Evolutionary conservation across 2,888 invertebrate species (phyloP), one percentile per base, ranked within the genome.

Genomic region (Ormyrus pomaceus): DNA sequence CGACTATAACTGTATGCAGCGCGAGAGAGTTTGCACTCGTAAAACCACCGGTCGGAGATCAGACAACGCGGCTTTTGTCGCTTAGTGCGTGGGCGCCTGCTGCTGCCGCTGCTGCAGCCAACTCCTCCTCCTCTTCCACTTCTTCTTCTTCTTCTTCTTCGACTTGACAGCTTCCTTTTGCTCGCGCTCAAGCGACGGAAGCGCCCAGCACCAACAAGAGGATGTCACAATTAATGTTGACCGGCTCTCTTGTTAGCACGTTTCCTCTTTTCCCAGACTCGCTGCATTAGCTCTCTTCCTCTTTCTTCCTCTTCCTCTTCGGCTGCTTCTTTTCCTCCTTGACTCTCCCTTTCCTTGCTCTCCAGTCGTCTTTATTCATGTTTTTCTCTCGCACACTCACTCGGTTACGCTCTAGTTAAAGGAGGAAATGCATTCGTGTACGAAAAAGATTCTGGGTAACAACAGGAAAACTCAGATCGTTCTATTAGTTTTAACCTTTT

Each of bases 171-270:
- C 6, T 71, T 71, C 51, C 59, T 71, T 71, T 61, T 50, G 58
- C 34, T 34, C 34, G 6, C 11, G 48, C 50, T 3, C 48, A 6
- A 46, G 75, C 34, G 55, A 66, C 85, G 84, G 83, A 85, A 84
- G 81, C 83, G 79, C 73, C 73, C 83, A 82, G 82, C 84, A 86
- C 85, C 87, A 87, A 86, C 86, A 84, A 85, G 87, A 89, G 90
- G 89, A 90, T 89, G 90, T 88, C 86, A 88, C 89, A 89, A 90
- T 89, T 90, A 89, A 88, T 87, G 87, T 84, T 87, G 89, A 88
- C 88, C 88, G 86, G 85, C 85, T 85, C 88, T 89, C 87, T 70
- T 58, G 87, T 89, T 89, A 88, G 88, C 86, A 86, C 88, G 85
- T 88, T 89, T 89, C 88, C 88, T 89, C 87, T 88, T 88, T 87